phyloP scores from a whole-genome alignment of 1,140 invertebrate species.

The Eufriesea mexicana region DNA sequence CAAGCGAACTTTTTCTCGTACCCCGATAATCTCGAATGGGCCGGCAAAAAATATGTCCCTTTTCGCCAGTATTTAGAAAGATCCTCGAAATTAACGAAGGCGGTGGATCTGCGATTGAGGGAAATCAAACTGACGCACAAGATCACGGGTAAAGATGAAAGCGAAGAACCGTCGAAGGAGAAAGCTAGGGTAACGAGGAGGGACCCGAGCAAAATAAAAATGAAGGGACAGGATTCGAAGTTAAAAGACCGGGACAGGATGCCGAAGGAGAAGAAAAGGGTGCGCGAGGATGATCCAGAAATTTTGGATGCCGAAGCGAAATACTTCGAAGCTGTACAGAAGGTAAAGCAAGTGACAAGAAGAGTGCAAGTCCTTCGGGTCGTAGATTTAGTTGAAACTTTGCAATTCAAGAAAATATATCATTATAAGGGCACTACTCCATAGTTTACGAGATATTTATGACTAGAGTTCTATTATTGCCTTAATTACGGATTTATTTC shows the following conservation, averaged over 20 bases:
- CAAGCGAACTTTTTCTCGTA: no score
- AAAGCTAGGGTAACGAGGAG: neutral
- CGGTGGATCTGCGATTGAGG: constrained; percentile 51
- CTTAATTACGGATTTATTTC: no score
- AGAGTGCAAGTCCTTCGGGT: no score
- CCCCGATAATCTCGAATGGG: neutral
- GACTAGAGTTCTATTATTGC: no score
- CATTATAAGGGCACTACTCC: no score
- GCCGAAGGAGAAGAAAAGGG: constrained; percentile 6
- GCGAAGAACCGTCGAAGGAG: neutral
- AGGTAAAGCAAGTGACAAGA: constrained; percentile 41
- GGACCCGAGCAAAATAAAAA: neutral
- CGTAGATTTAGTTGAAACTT: no score
- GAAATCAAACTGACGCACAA: constrained; percentile 56
- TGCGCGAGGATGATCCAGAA: constrained; percentile 20
- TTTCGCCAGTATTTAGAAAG: constrained; percentile 44
- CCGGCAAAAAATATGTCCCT: no score
- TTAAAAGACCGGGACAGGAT: neutral
- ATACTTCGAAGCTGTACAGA: constrained; percentile 48
- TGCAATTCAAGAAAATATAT: no score
- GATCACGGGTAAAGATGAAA: neutral
- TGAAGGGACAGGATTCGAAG: neutral
- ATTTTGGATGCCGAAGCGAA: constrained; percentile 31
- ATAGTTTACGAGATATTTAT: no score
- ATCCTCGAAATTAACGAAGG: constrained; percentile 43